Evolutionary conservation across 2,113 vertebrate species (phyloP).

Genomic region (Apteryx owenii): DNA sequence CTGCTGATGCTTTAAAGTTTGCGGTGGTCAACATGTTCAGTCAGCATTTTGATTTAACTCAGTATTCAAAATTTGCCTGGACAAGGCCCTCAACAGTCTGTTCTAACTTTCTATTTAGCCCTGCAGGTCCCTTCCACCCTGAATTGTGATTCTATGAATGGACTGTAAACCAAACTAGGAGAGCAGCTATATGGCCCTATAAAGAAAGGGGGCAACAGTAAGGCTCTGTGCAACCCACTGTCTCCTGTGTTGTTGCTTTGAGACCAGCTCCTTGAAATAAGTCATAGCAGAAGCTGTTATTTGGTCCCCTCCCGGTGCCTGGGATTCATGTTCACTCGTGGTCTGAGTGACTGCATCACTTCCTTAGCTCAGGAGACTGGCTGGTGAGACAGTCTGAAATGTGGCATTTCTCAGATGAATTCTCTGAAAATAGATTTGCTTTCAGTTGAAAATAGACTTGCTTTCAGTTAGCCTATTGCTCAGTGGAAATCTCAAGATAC

Average conservation of each 20-base stretch:
- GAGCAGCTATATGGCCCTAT: neutral
- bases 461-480: constrained; percentile 17
- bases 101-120: neutral
- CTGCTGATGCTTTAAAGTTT: neutral
- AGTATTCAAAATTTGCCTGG: neutral
- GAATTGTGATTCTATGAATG: neutral
- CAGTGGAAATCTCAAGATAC: constrained; percentile 1
- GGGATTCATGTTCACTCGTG: neutral
- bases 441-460: constrained; percentile 30
- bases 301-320: neutral
- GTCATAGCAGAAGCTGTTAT: neutral
- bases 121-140: neutral
- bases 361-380: neutral
- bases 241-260: neutral
- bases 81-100: neutral
- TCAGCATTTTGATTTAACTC: neutral
- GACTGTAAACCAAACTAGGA: neutral
- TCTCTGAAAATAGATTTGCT: constrained; percentile 24
- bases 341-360: neutral
- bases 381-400: constrained; percentile 19
- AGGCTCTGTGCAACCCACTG: neutral
- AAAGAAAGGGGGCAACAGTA: neutral
- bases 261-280: neutral
- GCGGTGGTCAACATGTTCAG: neutral
- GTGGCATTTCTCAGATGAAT: constrained; percentile 12